A percentile compares a stretch with the other conserved stretches of the same genome.
Conservation (phyloP, 2,888 invertebrate species). For the Bembecia ichneumoniformis region DNA sequence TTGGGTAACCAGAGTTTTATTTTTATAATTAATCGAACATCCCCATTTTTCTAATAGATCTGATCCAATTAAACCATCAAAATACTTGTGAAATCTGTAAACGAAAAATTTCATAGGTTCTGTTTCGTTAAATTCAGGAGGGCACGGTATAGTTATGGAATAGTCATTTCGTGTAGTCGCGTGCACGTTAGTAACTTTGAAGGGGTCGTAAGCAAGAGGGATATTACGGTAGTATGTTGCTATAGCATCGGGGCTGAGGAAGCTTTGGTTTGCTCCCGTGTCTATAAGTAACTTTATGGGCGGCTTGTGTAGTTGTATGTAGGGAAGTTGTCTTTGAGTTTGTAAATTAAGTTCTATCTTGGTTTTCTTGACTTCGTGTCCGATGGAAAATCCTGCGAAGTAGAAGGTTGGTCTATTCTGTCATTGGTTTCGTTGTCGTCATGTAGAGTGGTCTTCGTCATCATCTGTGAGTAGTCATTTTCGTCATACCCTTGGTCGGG, state of each 20-base stretch:
- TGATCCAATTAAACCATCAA: conserved; percentile 19
- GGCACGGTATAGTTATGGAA: conserved; percentile 17
- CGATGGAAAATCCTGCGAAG: conserved; percentile 13
- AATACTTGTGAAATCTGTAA: conserved; percentile 20
- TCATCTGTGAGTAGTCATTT: not conserved
- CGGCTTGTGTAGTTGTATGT: conserved; percentile 13
- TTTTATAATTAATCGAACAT: conserved; percentile 14
- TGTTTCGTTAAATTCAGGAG: conserved; percentile 10
- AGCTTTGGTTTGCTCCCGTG: conserved; percentile 17
- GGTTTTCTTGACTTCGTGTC: conserved; percentile 1
- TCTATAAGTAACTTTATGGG: conserved; percentile 17
- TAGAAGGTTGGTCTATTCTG: not conserved
- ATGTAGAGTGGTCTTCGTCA: not conserved
- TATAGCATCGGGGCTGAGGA: conserved; percentile 16
- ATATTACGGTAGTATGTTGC: conserved; percentile 2
- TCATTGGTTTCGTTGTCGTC: not conserved
- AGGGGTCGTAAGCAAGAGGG: conserved; percentile 10
- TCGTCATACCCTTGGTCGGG: not conserved
- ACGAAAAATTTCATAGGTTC: conserved; percentile 13
- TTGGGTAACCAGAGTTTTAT: conserved; percentile 9
- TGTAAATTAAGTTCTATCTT: conserved; percentile 19
- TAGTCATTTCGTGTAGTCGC: conserved; percentile 13
- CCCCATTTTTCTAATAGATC: conserved; percentile 17
- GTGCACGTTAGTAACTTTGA: conserved; percentile 13
- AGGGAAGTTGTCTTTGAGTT: conserved; percentile 13